These are phyloP conservation scores for Anodontia alba DNA, from an alignment of 2,888 invertebrate genomes.

Conservation along the genomic window DNA sequence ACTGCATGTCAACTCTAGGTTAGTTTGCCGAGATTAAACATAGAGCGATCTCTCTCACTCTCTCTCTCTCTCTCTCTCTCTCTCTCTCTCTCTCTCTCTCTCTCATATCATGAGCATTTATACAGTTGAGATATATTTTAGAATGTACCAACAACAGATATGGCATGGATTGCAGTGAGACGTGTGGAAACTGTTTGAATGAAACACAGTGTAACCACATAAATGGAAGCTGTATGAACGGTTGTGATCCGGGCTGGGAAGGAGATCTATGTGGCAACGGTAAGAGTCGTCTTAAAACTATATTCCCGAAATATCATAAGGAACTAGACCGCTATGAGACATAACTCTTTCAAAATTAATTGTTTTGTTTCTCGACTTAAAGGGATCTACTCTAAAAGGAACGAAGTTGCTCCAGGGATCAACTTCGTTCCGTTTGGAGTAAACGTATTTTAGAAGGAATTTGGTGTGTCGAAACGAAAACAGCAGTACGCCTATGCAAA, in stretches of 20 bases:
- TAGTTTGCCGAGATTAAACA: too few relatives aligned
- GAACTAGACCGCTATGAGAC: neutral
- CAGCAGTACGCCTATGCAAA: too few relatives aligned
- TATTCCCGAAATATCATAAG: neutral
- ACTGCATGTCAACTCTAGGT: too few relatives aligned
- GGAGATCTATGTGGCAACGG: neutral
- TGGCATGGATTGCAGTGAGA: slow-evolving; percentile 9
- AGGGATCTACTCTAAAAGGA: neutral
- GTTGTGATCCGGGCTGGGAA: neutral
- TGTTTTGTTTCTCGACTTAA: neutral
- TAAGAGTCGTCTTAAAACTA: neutral
- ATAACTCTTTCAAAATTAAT: neutral
- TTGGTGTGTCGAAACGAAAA: too few relatives aligned
- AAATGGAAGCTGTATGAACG: neutral
- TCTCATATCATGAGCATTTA: too few relatives aligned
- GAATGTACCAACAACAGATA: slow-evolving; percentile 18
- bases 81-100: too few relatives aligned
- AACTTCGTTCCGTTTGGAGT: neutral
- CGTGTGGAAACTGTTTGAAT: slow-evolving; percentile 8
- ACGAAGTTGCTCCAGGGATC: too few relatives aligned
- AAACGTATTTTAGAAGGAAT: neutral
- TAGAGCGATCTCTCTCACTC: too few relatives aligned
- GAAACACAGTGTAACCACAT: slow-evolving; percentile 11
- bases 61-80: too few relatives aligned
- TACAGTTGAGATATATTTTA: too few relatives aligned